Evolutionary conservation across 2,888 invertebrate genomes (phyloP), one percentile per base, ranked within the genome.

Genomic region (Prosopocoilus inquinatus): DNA sequence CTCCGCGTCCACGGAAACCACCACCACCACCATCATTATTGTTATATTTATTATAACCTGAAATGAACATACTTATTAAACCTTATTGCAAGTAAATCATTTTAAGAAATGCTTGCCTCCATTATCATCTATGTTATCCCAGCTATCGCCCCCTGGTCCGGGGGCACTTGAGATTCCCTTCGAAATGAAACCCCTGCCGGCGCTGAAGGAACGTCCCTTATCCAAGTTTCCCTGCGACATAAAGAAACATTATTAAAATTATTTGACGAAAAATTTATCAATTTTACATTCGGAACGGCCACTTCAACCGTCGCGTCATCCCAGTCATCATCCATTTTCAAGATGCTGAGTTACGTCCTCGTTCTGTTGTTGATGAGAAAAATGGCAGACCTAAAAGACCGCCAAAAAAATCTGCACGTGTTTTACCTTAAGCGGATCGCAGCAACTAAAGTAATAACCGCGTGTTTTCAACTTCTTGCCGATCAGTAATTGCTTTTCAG

Each of bases 271-370:
- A 36, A 8, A 3, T 13, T 13, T 9, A 41, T 15, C 1, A 38
- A 43, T 57, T 50, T 47, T 59, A 64, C 63, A 55, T 64, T 63
- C 38, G 50, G 47, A 15, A 41, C 15, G 3, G 55, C 39, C 32
- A 47, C 53, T 20, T 59, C 75, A 68, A 77, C 64, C 57, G 70
- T 61, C 33, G 53, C 49, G 70, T 81, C 81, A 77, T 82, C 82
- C 83, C 82, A 83, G 55, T 82, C 82, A 60, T 83, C 82, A 70
- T 80, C 81, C 82, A 82, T 82, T 36, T 47, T 55, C 43, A 50
- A 9, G 33, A 28, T 28, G 20, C 20, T 4, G 7, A 28, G 7
- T 3, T 28, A 20, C 20, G 20, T 3, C 7, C 20, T 28, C 20
- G 20, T 3, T 28, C 20, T 28, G 20, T 7, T 28, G 5, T 38